These are phyloP conservation scores for Spatula clypeata DNA, from an alignment of 2,797 vertebrate genomes.

Conservation along the genomic window DNA sequence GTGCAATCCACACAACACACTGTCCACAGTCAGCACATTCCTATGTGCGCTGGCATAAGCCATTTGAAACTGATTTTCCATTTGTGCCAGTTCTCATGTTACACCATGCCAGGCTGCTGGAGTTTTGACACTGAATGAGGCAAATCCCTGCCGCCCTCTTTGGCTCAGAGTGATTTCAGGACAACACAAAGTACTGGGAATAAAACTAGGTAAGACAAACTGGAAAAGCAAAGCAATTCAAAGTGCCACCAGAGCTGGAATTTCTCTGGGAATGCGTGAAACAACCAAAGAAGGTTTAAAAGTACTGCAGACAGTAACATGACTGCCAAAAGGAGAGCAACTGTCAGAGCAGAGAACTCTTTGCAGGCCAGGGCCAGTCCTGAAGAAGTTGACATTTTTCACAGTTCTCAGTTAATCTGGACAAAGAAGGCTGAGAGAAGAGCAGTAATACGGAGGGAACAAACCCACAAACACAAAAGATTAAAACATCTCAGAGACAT, in stretches of 20 bases:
- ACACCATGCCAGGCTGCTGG: slow-evolving; percentile 31
- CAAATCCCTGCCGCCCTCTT: slow-evolving; percentile 45
- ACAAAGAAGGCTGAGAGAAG: not conserved
- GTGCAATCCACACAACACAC: slow-evolving; percentile 44
- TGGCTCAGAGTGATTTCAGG: slow-evolving; percentile 58
- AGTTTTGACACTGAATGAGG: slow-evolving; percentile 28
- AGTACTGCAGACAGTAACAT: slow-evolving; percentile 22
- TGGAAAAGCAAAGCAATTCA: slow-evolving; percentile 34
- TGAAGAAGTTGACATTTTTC: slow-evolving; percentile 36
- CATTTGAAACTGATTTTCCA: slow-evolving; percentile 63
- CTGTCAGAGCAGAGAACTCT: slow-evolving; percentile 14
- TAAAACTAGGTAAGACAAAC: slow-evolving; percentile 51
- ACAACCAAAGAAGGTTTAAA: slow-evolving; percentile 42
- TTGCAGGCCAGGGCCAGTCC: not conserved
- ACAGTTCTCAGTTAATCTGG: slow-evolving; percentile 19
- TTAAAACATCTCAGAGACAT: slow-evolving; percentile 13
- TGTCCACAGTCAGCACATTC: slow-evolving; percentile 53
- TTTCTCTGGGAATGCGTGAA: slow-evolving; percentile 51
- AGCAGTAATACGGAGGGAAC: slow-evolving; percentile 14
- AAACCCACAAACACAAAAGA: slow-evolving; percentile 1
- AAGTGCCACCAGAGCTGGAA: not conserved
- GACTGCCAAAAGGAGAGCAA: slow-evolving; percentile 48
- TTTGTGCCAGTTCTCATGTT: slow-evolving; percentile 41
- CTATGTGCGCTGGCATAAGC: not conserved
- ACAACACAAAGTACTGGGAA: slow-evolving; percentile 37